phyloP scores from a whole-genome alignment of 2,113 vertebrate species.

The Todiramphus saurophagus region DNA sequence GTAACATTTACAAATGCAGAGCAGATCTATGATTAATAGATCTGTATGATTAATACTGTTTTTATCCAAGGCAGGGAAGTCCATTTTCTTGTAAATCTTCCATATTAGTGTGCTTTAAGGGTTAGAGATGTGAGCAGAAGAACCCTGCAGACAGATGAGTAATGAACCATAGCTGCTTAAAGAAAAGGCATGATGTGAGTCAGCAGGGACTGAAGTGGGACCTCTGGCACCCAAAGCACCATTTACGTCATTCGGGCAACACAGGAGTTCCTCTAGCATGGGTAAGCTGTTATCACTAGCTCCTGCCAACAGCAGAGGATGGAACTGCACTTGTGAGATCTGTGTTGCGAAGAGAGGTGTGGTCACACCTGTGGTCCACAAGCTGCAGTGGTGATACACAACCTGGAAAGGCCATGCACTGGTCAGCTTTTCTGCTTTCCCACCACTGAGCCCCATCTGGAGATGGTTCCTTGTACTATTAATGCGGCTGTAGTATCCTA shows the following conservation, averaged over 20 bases:
- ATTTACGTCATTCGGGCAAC: background rate
- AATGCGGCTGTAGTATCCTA: background rate
- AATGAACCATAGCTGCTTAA: background rate
- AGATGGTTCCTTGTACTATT: background rate
- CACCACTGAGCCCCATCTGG: rapidly evolving
- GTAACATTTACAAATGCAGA: background rate
- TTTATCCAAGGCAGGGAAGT: conserved; percentile 6
- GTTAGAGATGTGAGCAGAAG: background rate
- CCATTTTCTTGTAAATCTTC: conserved; percentile 3
- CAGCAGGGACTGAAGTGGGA: background rate
- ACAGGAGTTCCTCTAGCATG: background rate
- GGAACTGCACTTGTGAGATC: background rate
- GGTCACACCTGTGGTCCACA: background rate
- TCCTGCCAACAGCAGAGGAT: background rate
- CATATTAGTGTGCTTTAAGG: background rate
- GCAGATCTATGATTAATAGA: background rate
- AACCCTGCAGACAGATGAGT: background rate
- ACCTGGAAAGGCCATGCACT: background rate
- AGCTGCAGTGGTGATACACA: background rate
- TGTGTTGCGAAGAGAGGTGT: background rate
- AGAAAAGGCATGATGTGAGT: background rate
- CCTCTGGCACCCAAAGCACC: background rate
- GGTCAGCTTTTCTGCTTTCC: background rate
- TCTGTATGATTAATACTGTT: background rate
- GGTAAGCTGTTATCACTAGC: background rate